Conservation (phyloP, 2,113 vertebrate genomes). For the Pelecanoides urinatrix region DNA sequence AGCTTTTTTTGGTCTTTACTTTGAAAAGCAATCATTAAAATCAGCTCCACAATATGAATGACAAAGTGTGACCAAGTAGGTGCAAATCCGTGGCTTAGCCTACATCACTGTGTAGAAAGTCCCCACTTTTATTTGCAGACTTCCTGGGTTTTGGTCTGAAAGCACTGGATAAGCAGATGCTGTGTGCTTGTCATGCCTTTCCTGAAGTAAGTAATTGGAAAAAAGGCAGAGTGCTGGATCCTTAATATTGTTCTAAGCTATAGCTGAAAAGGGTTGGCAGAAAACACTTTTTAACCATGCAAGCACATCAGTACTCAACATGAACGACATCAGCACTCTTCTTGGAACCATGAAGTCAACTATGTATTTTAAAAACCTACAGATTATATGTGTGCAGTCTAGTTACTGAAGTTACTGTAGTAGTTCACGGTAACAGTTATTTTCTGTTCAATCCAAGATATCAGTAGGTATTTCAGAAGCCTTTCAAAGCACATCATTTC, state of each 20-base stretch:
- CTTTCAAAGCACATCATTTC: background rate
- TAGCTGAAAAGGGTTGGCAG: background rate
- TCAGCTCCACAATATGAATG: background rate
- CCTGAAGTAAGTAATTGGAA: background rate
- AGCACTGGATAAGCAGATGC: background rate
- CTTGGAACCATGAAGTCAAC: background rate
- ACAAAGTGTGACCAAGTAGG: background rate
- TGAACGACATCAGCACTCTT: background rate
- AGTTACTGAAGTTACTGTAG: background rate
- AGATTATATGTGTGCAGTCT: background rate
- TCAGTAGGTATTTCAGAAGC: background rate
- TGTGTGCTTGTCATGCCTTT: background rate
- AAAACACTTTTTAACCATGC: background rate
- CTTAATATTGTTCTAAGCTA: background rate
- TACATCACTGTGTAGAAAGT: background rate
- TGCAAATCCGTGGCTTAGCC: background rate
- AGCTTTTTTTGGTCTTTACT: background rate
- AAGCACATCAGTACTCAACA: background rate
- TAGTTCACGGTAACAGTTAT: background rate
- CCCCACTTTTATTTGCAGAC: background rate
- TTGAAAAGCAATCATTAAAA: background rate
- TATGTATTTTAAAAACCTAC: background rate
- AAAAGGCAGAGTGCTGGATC: background rate
- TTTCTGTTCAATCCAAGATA: background rate
- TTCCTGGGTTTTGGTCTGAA: background rate